A percentile compares a stretch with the other conserved stretches of the same genome.
These are phyloP conservation scores for Bostrychus sinensis DNA, from an alignment of 2,113 vertebrate species.

Conservation along the genomic window DNA sequence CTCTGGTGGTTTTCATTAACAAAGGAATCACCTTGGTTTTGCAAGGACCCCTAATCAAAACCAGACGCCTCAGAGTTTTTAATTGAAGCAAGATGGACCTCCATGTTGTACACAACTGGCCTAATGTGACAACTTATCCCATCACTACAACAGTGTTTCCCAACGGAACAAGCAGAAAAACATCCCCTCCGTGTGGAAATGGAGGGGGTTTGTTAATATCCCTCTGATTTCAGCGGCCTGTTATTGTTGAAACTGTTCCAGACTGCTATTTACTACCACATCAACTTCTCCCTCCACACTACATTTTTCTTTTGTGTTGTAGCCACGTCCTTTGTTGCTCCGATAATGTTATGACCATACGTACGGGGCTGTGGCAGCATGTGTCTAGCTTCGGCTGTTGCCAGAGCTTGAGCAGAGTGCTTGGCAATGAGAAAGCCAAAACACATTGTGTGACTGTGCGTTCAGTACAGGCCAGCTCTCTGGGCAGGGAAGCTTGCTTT, in stretches of 20 bases:
- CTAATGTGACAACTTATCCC: constrained; percentile 83
- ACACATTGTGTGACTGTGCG: constrained; percentile 68
- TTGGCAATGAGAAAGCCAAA: constrained; percentile 56
- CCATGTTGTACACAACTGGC: constrained; percentile 78
- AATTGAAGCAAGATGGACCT: constrained; percentile 86
- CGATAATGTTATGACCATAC: constrained; percentile 51
- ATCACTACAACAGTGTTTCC: constrained; percentile 79
- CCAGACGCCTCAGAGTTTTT: constrained; percentile 78
- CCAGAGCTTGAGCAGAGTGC: constrained; percentile 25
- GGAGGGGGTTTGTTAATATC: constrained; percentile 70
- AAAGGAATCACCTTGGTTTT: constrained; percentile 85
- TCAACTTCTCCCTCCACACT: constrained; percentile 40
- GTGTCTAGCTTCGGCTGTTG: constrained; percentile 57
- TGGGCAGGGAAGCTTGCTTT: constrained; percentile 69
- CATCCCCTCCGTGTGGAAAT: constrained; percentile 66
- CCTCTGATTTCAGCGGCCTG: constrained; percentile 69
- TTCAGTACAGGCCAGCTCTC: constrained; percentile 68
- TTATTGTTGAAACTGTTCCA: constrained; percentile 71
- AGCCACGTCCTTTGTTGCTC: constrained; percentile 26
- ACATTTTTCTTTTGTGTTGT: constrained; percentile 52
- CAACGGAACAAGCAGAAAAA: constrained; percentile 68
- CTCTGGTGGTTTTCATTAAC: constrained; percentile 83
- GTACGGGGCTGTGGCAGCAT: constrained; percentile 35
- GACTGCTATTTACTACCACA: constrained; percentile 65
- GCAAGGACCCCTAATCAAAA: constrained; percentile 81